Evolutionary conservation across 2,888 invertebrate genomes (phyloP), one percentile per base, ranked within the genome.

Genomic region (Sclerodermus sp.): DNA sequence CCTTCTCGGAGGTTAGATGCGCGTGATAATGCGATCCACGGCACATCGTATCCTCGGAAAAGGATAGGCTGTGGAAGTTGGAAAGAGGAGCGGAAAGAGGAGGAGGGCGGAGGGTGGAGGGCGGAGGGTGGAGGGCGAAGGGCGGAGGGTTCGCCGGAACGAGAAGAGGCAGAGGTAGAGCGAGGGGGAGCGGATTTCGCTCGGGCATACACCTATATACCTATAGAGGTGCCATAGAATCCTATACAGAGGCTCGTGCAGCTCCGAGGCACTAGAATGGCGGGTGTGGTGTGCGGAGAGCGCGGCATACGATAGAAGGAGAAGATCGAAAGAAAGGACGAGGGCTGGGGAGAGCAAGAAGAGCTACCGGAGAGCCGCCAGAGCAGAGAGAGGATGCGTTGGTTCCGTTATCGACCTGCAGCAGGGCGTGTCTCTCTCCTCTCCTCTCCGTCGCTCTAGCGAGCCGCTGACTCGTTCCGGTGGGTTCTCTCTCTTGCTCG

Each of bases 391-490:
- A 64, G 62, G 64, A 64, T 64, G 64, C 64, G 64, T 64, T 58
- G 64, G 66, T 66, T 64, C 62, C 57, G 63, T 56, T 61, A 64
- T 61, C 64, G 64, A 63, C 66, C 64, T 57, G 63, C 63, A 61
- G 58, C 59, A 61, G 61, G 58, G 63, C 62, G 62, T 64, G 64
- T 64, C 64, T 64, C 64, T 32, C 47, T 49, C 51, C 58, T 54
- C 52, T 57, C 56, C 59, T 64, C 50, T 40, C 49, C 44, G 52
- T 47, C 44, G 36, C 16, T 12, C 12, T 10, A 10, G 30, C 30
- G 10, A 14, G 9, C n/a, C n/a, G n/a, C n/a, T n/a, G n/a, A n/a
- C n/a, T n/a, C n/a, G n/a, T n/a, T n/a, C n/a, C n/a, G n/a, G n/a
- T n/a, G n/a, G n/a, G n/a, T n/a, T n/a, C 16, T 18, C 12, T 30